These are phyloP conservation scores for Neocloeon triangulifer DNA, from an alignment of 1,140 invertebrate genomes.

Conservation along the genomic window DNA sequence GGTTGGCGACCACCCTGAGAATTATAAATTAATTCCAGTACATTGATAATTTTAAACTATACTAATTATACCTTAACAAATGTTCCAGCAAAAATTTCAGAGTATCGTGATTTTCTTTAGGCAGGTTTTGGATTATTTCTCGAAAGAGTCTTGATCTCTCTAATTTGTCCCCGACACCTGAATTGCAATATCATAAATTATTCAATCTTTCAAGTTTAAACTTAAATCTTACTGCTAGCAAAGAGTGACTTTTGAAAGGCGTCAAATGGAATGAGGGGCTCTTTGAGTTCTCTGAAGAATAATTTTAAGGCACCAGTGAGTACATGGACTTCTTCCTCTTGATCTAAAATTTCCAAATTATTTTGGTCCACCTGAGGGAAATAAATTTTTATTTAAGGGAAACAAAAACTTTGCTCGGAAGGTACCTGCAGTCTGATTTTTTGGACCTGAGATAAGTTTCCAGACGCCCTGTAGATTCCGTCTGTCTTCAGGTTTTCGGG, in stretches of 20 bases:
- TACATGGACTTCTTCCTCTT: constrained; percentile 66
- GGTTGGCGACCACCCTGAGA: constrained; percentile 46
- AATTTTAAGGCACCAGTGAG: constrained; percentile 78
- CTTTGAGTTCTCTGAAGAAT: constrained; percentile 80
- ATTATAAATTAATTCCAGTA: too few species aligned
- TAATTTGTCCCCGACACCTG: constrained; percentile 24
- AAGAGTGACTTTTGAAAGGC: constrained; percentile 46
- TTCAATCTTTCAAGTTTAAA: not conserved
- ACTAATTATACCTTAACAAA: constrained; percentile 58
- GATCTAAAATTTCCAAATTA: constrained; percentile 35
- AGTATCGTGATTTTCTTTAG: constrained; percentile 47
- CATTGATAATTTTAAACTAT: too few species aligned
- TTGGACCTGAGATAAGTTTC: constrained; percentile 67
- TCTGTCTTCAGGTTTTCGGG: constrained; percentile 57
- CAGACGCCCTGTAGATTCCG: constrained; percentile 63
- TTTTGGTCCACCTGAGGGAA: constrained; percentile 39
- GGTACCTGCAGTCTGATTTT: constrained; percentile 49
- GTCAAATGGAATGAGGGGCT: constrained; percentile 62
- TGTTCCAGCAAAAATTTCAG: constrained; percentile 56
- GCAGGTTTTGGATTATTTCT: constrained; percentile 41
- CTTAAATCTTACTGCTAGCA: constrained; percentile 38
- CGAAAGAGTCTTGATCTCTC: constrained; percentile 36
- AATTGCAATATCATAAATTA: too few species aligned
- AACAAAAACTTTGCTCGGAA: constrained; percentile 12
- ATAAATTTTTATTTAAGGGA: constrained; percentile 8